A percentile compares a stretch with the other conserved stretches of the same genome.
These are phyloP conservation scores for Drosophila biarmipes DNA, from an alignment of 1,140 invertebrate species.

Conservation along the genomic window DNA sequence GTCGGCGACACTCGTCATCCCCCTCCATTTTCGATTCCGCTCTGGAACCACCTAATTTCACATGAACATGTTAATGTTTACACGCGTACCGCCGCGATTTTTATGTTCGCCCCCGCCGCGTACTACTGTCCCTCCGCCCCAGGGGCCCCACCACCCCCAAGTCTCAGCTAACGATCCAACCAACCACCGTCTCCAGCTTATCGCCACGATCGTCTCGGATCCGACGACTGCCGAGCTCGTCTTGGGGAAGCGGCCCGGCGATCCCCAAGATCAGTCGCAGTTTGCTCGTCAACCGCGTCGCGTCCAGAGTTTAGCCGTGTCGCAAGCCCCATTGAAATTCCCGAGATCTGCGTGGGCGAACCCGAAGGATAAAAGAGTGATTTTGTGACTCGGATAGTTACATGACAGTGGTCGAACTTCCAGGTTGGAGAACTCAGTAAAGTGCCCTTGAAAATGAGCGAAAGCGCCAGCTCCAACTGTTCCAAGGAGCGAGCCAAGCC, in stretches of 20 bases:
- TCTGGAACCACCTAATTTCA: conserved; percentile 70
- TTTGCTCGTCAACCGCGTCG: conserved; percentile 62
- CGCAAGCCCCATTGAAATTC: conserved; percentile 4
- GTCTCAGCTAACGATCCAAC: conserved; percentile 35
- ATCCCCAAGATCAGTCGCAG: conserved; percentile 73
- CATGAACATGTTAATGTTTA: conserved; percentile 83
- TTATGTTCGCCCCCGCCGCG: conserved; percentile 67
- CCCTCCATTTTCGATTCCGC: conserved; percentile 29
- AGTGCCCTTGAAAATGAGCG: conserved; percentile 42
- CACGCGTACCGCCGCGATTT: conserved; percentile 80
- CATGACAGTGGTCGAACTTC: conserved; percentile 41
- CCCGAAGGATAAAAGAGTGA: background rate
- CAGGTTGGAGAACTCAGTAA: background rate
- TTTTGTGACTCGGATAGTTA: background rate
- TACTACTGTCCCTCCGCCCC: conserved; percentile 30
- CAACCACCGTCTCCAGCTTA: conserved; percentile 72
- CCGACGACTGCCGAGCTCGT: conserved; percentile 53
- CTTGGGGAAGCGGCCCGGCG: conserved; percentile 35
- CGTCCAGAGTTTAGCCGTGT: conserved; percentile 33
- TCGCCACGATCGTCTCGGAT: conserved; percentile 54
- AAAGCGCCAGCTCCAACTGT: conserved; percentile 22
- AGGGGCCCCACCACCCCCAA: conserved; percentile 6
- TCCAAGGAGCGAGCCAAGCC: conserved; percentile 68
- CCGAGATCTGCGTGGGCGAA: conserved; percentile 8
- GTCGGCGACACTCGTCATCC: conserved; percentile 28